Evolutionary conservation across 2,888 invertebrate species (phyloP).

Genomic region (Leucophenga maculata): DNA sequence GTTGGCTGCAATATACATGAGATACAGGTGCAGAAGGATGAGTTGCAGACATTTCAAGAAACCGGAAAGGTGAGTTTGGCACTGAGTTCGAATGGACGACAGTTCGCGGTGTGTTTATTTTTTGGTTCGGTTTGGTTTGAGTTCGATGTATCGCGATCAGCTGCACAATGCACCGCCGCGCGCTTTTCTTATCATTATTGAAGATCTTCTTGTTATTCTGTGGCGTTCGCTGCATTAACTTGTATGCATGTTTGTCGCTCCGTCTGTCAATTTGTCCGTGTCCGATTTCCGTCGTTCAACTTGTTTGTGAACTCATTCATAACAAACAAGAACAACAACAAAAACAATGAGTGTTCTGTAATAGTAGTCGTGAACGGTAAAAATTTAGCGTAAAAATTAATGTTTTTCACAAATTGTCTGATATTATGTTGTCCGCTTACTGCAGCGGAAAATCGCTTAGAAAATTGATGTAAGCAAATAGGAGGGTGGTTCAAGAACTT

Average conservation of each 20-base stretch:
- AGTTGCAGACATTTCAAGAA: constrained; percentile 83
- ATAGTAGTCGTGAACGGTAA: constrained; percentile 30
- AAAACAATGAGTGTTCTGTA: neutral
- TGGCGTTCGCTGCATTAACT: too few species aligned
- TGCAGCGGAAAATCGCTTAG: too few species aligned
- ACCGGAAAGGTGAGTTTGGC: constrained; percentile 81
- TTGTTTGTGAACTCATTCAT: neutral
- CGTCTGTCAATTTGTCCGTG: constrained; percentile 3
- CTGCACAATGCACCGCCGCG: constrained; percentile 19
- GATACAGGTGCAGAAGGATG: constrained; percentile 82
- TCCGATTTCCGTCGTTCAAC: constrained; percentile 33
- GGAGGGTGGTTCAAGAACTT: too few species aligned
- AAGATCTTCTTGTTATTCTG: too few species aligned
- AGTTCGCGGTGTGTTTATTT: neutral
- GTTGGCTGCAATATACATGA: constrained; percentile 83
- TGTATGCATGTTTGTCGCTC: too few species aligned
- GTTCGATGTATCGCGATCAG: constrained; percentile 4
- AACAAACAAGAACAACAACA: neutral
- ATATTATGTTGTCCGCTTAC: too few species aligned
- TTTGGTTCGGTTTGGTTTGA: constrained; percentile 4
- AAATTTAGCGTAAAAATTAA: constrained; percentile 34
- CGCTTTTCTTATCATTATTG: neutral
- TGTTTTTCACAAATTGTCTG: constrained; percentile 5
- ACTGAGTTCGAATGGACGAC: neutral
- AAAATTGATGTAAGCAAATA: too few species aligned